Conservation (phyloP, 2,797 vertebrate genomes). For the Falco peregrinus region DNA sequence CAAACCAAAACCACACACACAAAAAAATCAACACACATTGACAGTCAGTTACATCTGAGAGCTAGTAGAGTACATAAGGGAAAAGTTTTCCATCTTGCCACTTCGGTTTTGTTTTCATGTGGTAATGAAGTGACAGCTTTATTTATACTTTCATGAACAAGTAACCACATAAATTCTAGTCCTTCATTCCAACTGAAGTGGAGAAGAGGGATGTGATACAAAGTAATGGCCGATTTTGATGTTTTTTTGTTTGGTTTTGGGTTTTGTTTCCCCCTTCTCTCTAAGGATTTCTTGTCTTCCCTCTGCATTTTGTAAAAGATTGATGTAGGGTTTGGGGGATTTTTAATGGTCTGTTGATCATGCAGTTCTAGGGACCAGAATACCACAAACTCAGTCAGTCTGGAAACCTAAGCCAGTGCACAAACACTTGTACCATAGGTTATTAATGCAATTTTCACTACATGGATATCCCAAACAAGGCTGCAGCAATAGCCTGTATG, state of each 20-base stretch:
- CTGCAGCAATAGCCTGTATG: background rate
- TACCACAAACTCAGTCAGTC: background rate
- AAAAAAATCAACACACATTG: background rate
- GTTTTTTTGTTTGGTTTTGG: accelerated
- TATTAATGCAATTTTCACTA: background rate
- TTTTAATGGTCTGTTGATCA: background rate
- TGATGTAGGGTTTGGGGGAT: background rate
- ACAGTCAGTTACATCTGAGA: background rate
- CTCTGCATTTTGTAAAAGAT: background rate
- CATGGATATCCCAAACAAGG: background rate
- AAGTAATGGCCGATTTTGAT: background rate
- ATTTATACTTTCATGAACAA: background rate
- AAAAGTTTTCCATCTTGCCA: background rate
- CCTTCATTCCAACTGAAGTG: background rate
- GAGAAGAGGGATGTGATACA: background rate
- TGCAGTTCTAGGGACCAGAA: background rate
- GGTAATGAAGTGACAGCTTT: background rate
- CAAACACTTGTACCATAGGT: background rate
- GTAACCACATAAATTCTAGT: background rate
- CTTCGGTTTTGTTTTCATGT: background rate
- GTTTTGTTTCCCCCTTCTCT: too few relatives aligned
- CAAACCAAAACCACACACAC: accelerated
- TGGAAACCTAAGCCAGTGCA: background rate
- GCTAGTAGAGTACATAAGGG: background rate
- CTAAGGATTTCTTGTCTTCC: background rate